Evolutionary conservation across 2,113 vertebrate genomes (phyloP), one percentile per base, ranked within the genome.

Genomic region (Pleuronectes platessa): DNA sequence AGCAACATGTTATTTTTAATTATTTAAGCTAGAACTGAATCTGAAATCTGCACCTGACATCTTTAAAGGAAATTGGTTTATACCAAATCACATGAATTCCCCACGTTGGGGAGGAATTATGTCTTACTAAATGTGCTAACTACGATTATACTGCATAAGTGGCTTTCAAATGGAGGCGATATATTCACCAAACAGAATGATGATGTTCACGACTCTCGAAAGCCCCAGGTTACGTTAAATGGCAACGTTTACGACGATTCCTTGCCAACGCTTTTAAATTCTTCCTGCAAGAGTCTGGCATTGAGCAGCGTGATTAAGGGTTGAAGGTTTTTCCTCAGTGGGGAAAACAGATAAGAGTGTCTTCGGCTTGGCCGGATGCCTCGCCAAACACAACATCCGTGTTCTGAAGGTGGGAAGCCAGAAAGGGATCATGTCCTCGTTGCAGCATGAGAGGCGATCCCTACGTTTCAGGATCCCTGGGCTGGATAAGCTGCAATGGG

Each of bases 1-100:
- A 78, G 35, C 40, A 54, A 58, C 26, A 42, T 58, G 47, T 59
- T 35, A 66, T n/a, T 24, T 65, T 78, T 40, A 78, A 66, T n/a
- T 24, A 61, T 78, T 62, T 47, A 76, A 69, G 35, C 27, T 42
- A 35, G 23, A 18, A 54, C 23, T 56, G 2, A 49, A 37, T 49
- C 62, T 56, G 24, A 37, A 76, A 69, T 54, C 2, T 58, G 10
- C n/a, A 42, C 17, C 51, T 26, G 35, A 49, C 9, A 21, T 55
- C 60, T 81, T 37, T 61, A 75, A 61, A 21, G 58, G 23, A 68
- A 63, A 71, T 54, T 0, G 61, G 17, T 53, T 51, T 60, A 27
- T n/a, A 13, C 40, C 40, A 42, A 11, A 42, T n/a, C 40, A 42
- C 40, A 2, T 64, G 17, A 42, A 49, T 17, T 18, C 45, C 17